These are phyloP conservation scores for Pterocles burchelli DNA, from an alignment of 2,113 vertebrate species.

Conservation along the genomic window DNA sequence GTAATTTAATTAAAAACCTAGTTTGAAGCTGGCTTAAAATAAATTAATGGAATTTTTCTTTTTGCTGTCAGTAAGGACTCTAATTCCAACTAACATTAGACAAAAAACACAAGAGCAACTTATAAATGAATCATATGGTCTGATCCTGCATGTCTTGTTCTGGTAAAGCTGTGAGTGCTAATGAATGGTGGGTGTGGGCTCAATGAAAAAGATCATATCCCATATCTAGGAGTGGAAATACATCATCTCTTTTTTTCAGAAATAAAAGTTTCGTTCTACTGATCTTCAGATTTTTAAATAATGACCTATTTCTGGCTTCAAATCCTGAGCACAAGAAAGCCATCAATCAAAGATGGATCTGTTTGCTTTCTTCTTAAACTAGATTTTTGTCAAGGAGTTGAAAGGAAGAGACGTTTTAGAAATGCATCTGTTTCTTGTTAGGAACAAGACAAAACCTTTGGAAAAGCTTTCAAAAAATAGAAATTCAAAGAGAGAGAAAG, in stretches of 20 bases:
- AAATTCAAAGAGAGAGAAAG: not conserved
- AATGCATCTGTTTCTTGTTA: not conserved
- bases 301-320: not conserved
- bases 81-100: not conserved
- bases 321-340: not conserved
- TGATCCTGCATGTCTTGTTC: not conserved
- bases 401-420: not conserved
- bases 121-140: not conserved
- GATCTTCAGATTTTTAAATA: not conserved
- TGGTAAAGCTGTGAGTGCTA: not conserved
- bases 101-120: not conserved
- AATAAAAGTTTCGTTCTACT: not conserved
- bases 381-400: not conserved
- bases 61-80: not conserved
- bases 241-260: not conserved
- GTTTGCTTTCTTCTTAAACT: not conserved
- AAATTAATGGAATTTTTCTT: not conserved
- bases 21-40: not conserved
- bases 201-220: not conserved
- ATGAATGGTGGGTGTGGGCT: not conserved
- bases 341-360: not conserved
- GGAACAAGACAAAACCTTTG: not conserved
- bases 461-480: not conserved
- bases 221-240: not conserved
- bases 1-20: not conserved